Conservation (phyloP, 2,888 invertebrate species). For the Cyaniris semiargus region DNA sequence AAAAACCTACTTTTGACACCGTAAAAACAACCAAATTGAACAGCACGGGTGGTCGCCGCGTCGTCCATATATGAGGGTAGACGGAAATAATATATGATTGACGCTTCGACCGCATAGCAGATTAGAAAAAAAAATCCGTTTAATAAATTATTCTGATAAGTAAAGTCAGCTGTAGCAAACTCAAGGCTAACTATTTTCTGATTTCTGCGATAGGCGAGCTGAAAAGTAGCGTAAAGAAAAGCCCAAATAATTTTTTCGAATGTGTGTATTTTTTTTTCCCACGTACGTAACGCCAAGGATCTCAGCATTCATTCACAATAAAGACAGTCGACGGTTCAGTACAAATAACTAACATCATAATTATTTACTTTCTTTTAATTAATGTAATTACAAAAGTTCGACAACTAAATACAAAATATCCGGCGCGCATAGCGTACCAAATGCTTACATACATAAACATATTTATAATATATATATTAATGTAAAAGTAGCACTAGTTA, state of each 20-base stretch:
- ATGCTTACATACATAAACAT: slow-evolving; percentile 73
- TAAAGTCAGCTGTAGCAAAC: no score
- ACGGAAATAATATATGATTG: no score
- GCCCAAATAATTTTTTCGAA: slow-evolving; percentile 61
- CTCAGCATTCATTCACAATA: slow-evolving; percentile 75
- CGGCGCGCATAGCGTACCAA: slow-evolving; percentile 72
- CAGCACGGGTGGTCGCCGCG: no score
- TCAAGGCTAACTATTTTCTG: neutral
- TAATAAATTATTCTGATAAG: no score
- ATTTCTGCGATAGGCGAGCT: neutral
- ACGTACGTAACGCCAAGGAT: slow-evolving; percentile 69
- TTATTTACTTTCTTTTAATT: slow-evolving; percentile 56
- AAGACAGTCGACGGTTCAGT: slow-evolving; percentile 71
- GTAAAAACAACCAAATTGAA: no score
- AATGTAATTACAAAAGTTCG: slow-evolving; percentile 76
- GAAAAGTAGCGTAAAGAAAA: slow-evolving; percentile 49
- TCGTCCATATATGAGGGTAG: no score
- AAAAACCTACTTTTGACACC: neutral
- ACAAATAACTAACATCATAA: slow-evolving; percentile 65
- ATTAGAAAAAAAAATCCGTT: no score
- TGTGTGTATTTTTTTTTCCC: slow-evolving; percentile 64
- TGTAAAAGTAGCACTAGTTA: slow-evolving; percentile 74
- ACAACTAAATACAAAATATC: slow-evolving; percentile 74
- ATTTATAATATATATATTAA: slow-evolving; percentile 53
- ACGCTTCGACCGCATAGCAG: no score